Evolutionary conservation across 1,140 invertebrate species (phyloP).

Genomic region (Diploscapter pachys): DNA sequence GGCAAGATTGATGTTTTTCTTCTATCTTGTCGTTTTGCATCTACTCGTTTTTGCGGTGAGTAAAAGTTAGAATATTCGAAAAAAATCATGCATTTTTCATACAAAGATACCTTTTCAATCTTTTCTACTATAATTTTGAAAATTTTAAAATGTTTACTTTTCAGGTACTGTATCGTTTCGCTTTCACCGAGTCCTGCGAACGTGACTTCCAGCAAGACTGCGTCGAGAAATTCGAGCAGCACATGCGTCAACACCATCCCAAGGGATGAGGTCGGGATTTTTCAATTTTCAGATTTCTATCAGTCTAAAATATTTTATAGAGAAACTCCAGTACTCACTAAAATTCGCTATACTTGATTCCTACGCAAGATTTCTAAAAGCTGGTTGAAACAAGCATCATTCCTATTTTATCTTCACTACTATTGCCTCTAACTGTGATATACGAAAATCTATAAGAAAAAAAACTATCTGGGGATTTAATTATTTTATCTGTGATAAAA

Average conservation of each 20-base stretch:
- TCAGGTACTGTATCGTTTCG: slow-evolving; percentile 32
- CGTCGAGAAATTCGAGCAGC: slow-evolving; percentile 29
- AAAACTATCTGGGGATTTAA: no score
- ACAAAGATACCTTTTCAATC: neutral
- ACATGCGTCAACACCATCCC: slow-evolving; percentile 31
- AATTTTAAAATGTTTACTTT: neutral
- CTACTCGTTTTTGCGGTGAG: slow-evolving; percentile 27
- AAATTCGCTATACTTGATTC: no score
- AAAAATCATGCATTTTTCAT: neutral
- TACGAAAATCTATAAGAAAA: no score
- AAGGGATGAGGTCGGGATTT: no score
- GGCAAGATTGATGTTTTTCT: slow-evolving; percentile 32
- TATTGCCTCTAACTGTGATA: no score
- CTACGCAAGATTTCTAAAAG: no score
- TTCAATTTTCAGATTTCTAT: no score
- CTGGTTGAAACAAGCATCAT: no score
- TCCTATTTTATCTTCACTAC: no score
- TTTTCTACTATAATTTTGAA: neutral
- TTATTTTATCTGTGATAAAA: no score
- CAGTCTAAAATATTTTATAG: no score
- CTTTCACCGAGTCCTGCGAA: slow-evolving; percentile 16
- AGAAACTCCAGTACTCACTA: no score
- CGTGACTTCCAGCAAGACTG: slow-evolving; percentile 25
- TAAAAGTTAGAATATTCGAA: neutral
- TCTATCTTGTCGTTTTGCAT: slow-evolving; percentile 29